These are phyloP conservation scores for Vidua macroura DNA, from an alignment of 2,113 vertebrate species.

Conservation along the genomic window DNA sequence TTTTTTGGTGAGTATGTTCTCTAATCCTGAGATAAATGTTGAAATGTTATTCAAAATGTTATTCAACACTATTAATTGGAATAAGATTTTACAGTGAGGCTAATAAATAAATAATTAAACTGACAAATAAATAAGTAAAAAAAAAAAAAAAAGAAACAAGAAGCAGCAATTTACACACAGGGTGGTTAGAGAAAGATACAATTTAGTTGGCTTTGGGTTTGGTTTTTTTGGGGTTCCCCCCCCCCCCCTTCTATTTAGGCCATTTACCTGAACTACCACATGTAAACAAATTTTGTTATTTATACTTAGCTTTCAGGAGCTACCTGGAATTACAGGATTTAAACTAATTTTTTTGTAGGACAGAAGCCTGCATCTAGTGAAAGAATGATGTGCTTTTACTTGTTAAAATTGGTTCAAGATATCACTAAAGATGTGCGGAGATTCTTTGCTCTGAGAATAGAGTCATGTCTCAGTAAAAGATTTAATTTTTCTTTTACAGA, in stretches of 20 bases:
- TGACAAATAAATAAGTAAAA: background rate
- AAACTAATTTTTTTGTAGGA: background rate
- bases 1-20: fast-evolving
- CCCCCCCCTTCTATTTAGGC: fast-evolving
- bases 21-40: background rate
- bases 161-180: fast-evolving
- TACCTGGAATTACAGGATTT: background rate
- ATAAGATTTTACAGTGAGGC: fast-evolving
- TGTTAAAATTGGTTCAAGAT: background rate
- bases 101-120: background rate
- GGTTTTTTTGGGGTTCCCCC: background rate
- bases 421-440: background rate
- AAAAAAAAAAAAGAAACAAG: background rate
- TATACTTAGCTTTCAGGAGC: background rate
- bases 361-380: background rate
- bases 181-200: fast-evolving
- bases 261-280: background rate
- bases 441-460: background rate
- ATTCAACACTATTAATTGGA: background rate
- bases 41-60: background rate
- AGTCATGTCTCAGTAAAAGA: background rate
- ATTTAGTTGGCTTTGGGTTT: fast-evolving
- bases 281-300: background rate
- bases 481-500: background rate
- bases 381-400: background rate